Conservation (phyloP, 30 jellyfish, hydroid and myxozoan species). For the Rhopilema esculentum region DNA sequence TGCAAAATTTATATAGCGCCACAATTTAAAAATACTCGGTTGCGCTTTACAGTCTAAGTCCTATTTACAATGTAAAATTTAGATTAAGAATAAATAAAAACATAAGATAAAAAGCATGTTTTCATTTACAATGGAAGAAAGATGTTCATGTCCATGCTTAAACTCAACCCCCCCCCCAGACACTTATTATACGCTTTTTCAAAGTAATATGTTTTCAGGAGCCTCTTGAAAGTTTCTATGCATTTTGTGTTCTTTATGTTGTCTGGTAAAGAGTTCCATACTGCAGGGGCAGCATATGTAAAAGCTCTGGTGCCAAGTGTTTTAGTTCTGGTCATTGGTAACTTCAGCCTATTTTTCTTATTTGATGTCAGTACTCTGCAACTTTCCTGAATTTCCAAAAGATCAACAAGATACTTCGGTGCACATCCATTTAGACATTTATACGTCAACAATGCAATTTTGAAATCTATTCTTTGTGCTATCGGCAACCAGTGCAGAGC, state of each 20-base stretch:
- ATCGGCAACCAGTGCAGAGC: constrained; percentile 31
- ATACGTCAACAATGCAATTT: constrained; percentile 3
- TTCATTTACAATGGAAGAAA: too few relatives aligned
- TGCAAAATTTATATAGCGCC: too few relatives aligned
- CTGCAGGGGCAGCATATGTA: constrained; percentile 26
- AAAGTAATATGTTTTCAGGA: constrained; percentile 19
- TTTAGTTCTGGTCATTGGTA: constrained; percentile 20
- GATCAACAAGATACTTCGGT: background rate
- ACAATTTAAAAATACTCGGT: too few relatives aligned
- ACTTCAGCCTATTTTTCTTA: background rate
- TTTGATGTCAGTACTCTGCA: constrained; percentile 8
- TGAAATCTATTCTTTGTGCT: constrained; percentile 9
- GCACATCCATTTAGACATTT: constrained; percentile 19
- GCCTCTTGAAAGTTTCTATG: constrained; percentile 9
- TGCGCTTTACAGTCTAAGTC: too few relatives aligned
- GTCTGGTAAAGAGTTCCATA: constrained; percentile 27
- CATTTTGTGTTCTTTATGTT: background rate
- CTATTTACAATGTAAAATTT: too few relatives aligned
- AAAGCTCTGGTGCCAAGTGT: constrained; percentile 18
- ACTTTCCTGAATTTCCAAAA: background rate
- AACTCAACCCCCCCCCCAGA: constrained; percentile 1
- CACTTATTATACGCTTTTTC: constrained; percentile 19
- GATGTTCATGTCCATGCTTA: too few relatives aligned
- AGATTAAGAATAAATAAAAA: too few relatives aligned
- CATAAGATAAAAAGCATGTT: too few relatives aligned